Conservation (phyloP, 35 echinoderm and acorn worm genomes). For the Heliocidaris tuberculata region DNA sequence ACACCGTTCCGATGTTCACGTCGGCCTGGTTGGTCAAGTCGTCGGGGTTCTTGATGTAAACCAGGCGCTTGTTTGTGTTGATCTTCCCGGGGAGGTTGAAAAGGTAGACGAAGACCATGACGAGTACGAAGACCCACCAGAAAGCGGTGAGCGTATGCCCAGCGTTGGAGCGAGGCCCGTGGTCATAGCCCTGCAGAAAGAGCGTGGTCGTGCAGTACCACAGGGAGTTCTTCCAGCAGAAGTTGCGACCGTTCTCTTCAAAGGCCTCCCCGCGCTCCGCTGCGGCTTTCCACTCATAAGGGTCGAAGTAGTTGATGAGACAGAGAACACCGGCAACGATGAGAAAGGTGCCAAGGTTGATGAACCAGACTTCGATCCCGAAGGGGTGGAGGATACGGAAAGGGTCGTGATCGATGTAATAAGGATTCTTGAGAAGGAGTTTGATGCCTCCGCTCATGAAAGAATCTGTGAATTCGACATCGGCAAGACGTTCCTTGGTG, state of each 20-base stretch:
- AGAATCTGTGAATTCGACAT: constrained; percentile 61
- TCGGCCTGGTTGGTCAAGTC: constrained; percentile 33
- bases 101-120: constrained; percentile 68
- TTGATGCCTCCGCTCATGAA: constrained; percentile 76
- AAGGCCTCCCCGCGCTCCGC: constrained; percentile 48
- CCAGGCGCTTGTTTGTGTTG: constrained; percentile 51
- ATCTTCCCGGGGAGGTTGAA: constrained; percentile 52
- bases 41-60: constrained; percentile 45
- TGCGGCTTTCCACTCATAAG: constrained; percentile 60
- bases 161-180: constrained; percentile 11
- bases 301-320: constrained; percentile 62
- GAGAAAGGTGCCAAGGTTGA: constrained; percentile 54
- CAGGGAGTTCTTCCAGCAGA: constrained; percentile 61
- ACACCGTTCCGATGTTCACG: constrained; percentile 37
- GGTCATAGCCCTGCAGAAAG: constrained; percentile 59
- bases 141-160: constrained; percentile 47
- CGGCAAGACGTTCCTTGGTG: constrained; percentile 20
- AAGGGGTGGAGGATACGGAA: constrained; percentile 69
- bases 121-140: constrained; percentile 71
- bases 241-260: constrained; percentile 59
- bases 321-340: constrained; percentile 46
- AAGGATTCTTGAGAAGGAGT: constrained; percentile 59
- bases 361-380: constrained; percentile 69
- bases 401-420: constrained; percentile 52
- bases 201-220: constrained; percentile 73